phyloP scores from a whole-genome alignment of 2,113 vertebrate genomes.

The Saimiri boliviensis region DNA sequence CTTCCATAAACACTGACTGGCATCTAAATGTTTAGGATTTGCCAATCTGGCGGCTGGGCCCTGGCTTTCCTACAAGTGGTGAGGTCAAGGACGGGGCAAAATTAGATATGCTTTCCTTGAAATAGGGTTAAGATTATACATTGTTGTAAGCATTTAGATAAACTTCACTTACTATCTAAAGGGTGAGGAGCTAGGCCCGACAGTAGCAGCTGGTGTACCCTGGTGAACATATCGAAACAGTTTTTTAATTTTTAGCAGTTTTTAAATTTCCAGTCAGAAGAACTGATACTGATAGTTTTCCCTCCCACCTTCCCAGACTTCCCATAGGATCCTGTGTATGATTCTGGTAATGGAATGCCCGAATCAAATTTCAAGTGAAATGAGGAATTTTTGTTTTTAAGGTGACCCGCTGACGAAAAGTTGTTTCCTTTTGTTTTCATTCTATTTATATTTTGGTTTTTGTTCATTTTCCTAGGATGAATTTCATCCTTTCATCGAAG shows the following conservation, averaged over 20 bases:
- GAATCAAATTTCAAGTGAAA: slow-evolving; percentile 30
- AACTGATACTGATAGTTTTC: neutral
- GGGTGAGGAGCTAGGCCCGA: neutral
- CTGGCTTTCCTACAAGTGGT: slow-evolving; percentile 82
- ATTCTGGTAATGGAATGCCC: neutral
- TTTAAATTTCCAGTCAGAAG: neutral
- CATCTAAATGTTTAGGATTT: slow-evolving; percentile 84
- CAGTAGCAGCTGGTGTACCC: neutral
- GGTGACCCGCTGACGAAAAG: neutral
- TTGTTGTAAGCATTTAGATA: neutral
- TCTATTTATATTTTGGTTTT: slow-evolving; percentile 58
- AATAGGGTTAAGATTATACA: slow-evolving; percentile 71
- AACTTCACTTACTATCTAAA: neutral
- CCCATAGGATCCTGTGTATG: neutral
- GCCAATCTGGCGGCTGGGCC: slow-evolving; percentile 84
- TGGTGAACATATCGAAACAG: neutral
- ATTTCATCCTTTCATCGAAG: slow-evolving; percentile 99
- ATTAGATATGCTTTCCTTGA: slow-evolving; percentile 77
- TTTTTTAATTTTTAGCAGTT: neutral
- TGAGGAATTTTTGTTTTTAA: neutral
- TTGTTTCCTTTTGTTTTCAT: slow-evolving; percentile 59
- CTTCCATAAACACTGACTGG: slow-evolving; percentile 85
- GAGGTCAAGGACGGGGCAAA: slow-evolving; percentile 83
- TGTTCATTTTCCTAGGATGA: slow-evolving; percentile 91
- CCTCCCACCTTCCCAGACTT: neutral